A percentile compares a stretch with the other conserved stretches of the same genome.
phyloP scores from a whole-genome alignment of 2,888 invertebrate species.

The Blastobasis lacticolella region DNA sequence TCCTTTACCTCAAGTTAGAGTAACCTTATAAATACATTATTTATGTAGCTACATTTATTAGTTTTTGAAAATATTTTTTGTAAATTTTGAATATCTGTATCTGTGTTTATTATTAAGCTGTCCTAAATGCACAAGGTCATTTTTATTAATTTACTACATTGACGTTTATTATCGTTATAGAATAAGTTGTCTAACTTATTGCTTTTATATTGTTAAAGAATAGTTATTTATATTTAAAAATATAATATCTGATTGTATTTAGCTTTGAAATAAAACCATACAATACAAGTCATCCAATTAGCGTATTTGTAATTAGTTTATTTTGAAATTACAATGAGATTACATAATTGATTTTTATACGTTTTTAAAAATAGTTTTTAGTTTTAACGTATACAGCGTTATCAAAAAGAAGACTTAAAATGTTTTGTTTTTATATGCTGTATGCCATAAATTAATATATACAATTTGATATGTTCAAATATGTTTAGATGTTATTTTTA shows the following conservation, averaged over 20 bases:
- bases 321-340: constrained; percentile 71
- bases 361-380: constrained; percentile 54
- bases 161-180: constrained; percentile 31
- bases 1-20: constrained; percentile 56
- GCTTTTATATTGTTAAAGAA: constrained; percentile 44
- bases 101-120: constrained; percentile 29
- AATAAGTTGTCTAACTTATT: constrained; percentile 45
- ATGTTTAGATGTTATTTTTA: constrained; percentile 29
- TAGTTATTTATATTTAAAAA: constrained; percentile 23
- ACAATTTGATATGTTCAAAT: constrained; percentile 49
- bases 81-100: constrained; percentile 5
- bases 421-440: constrained; percentile 19
- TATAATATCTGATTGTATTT: constrained; percentile 13
- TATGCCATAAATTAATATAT: constrained; percentile 37
- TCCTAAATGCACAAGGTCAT: constrained; percentile 47
- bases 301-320: constrained; percentile 27
- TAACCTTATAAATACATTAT: constrained; percentile 18
- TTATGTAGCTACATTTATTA: not conserved
- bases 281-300: constrained; percentile 33
- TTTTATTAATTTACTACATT: constrained; percentile 24
- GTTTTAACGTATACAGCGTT: constrained; percentile 14
- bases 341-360: constrained; percentile 51
- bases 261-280: constrained; percentile 21
- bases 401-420: constrained; percentile 9
- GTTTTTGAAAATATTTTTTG: constrained; percentile 2